Base-by-base conservation (phyloP, 2,113 vertebrate genomes). In the Todiramphus chloris region DNA sequence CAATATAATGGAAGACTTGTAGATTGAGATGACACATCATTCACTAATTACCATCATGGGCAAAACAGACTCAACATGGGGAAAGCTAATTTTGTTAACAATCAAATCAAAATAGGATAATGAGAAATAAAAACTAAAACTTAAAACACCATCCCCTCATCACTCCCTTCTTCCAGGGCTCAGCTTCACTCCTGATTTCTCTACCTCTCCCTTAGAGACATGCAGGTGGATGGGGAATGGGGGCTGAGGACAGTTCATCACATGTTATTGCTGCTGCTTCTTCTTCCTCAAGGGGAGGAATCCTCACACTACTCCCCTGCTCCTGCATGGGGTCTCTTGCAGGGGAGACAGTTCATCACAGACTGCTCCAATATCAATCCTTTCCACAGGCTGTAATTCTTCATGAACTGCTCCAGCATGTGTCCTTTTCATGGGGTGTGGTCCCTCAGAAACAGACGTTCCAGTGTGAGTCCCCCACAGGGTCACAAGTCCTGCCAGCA, bases 401-500 rank as follows among this genome's bases (percentile, higher is more conserved):
- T 39, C 27, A 37, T 37, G 43, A 27, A 37, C 27, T 23, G 15
- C n/a, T 58, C 28, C 27, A 24, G 16, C 16, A 16, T 5, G 10
- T 11, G 4, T 35, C 1, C 15, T 24, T 67, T 44, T 24, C 13
- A 28, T 7, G 16, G 19, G 23, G 12, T 37, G 10, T 13, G 33
- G 20, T 48, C 5, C 35, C 24, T 53, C 51, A 53, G 51, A 28
- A 60, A 37, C 59, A 60, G n/a, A 37, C 21, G n/a, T 39, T 56
- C 53, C 33, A 13, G 19, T 14, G 9, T 5, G 9, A 6, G 6
- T 27, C 3, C n/a, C 17, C 41, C 2, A 0, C 1, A 1, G 25
- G 7, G 15, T 27, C 15, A 37, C 21, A 62, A 14, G 12, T 24
- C 10, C 59, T 62, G n/a, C n/a, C 24, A 37, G n/a, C 19, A 62